Conservation (phyloP, 2,888 invertebrate species). For the Drymonia ruficornis region DNA sequence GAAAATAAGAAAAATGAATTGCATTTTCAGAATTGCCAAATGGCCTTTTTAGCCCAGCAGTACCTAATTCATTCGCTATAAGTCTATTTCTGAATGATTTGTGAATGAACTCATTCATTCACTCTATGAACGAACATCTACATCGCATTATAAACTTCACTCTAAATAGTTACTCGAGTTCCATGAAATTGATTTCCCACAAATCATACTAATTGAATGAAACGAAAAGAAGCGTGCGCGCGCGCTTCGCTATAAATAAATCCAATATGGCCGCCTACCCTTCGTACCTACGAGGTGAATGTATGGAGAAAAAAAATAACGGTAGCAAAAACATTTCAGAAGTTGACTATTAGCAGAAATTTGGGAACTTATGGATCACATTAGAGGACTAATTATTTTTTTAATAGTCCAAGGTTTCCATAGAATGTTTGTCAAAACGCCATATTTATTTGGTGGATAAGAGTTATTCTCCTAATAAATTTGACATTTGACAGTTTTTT, state of each 20-base stretch:
- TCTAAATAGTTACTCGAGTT: slow-evolving; percentile 17
- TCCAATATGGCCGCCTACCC: slow-evolving; percentile 62
- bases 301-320: slow-evolving; percentile 50
- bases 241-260: slow-evolving; percentile 68
- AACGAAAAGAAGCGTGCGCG: slow-evolving; percentile 57
- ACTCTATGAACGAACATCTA: not conserved
- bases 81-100: not conserved
- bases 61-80: too few species aligned
- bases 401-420: too few species aligned
- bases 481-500: too few species aligned
- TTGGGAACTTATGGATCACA: slow-evolving; percentile 22
- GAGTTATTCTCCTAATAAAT: too few species aligned
- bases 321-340: slow-evolving; percentile 35
- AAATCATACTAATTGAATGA: slow-evolving; percentile 79
- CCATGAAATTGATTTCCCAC: slow-evolving; percentile 42
- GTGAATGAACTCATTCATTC: not conserved
- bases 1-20: too few species aligned
- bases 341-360: slow-evolving; percentile 58
- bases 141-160: not conserved
- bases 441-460: too few species aligned
- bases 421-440: too few species aligned
- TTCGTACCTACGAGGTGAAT: slow-evolving; percentile 45
- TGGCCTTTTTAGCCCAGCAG: too few species aligned
- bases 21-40: too few species aligned
- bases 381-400: not conserved